These are phyloP conservation scores for Acrocera orbiculus DNA, from an alignment of 2,888 invertebrate species.

Conservation along the genomic window DNA sequence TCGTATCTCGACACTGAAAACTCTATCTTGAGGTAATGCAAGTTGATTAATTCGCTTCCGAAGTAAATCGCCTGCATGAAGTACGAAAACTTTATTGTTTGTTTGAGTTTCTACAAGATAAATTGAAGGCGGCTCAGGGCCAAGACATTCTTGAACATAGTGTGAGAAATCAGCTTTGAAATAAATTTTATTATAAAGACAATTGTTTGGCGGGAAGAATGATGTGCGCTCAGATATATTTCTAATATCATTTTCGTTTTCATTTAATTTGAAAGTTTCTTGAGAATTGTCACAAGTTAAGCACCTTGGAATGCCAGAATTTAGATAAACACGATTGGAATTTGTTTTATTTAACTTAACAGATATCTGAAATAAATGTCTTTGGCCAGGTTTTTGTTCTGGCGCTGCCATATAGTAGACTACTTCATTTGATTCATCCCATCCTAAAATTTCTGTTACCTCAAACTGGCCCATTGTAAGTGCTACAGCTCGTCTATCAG, in stretches of 20 bases:
- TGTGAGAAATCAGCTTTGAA: slow-evolving; percentile 46
- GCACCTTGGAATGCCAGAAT: slow-evolving; percentile 28
- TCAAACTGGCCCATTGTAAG: slow-evolving; percentile 61
- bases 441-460: slow-evolving; percentile 53
- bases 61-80: slow-evolving; percentile 52
- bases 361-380: slow-evolving; percentile 61
- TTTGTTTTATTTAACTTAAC: slow-evolving; percentile 32
- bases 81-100: slow-evolving; percentile 41
- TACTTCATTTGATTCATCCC: slow-evolving; percentile 53
- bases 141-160: slow-evolving; percentile 61
- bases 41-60: slow-evolving; percentile 43
- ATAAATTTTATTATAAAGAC: slow-evolving; percentile 45
- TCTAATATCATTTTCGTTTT: slow-evolving; percentile 14
- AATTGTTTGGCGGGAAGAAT: slow-evolving; percentile 35
- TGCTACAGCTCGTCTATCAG: slow-evolving; percentile 27
- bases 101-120: slow-evolving; percentile 43
- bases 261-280: slow-evolving; percentile 22
- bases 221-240: slow-evolving; percentile 17
- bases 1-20: slow-evolving; percentile 46
- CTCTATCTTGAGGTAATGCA: slow-evolving; percentile 58
- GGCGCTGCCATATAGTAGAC: slow-evolving; percentile 71
- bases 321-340: slow-evolving; percentile 29
- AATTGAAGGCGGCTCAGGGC: slow-evolving; percentile 51
- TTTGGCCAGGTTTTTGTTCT: slow-evolving; percentile 56
- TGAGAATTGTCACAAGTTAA: slow-evolving; percentile 30